Base-by-base conservation (phyloP, 2,888 invertebrate species). In the Tyria jacobaeae region DNA sequence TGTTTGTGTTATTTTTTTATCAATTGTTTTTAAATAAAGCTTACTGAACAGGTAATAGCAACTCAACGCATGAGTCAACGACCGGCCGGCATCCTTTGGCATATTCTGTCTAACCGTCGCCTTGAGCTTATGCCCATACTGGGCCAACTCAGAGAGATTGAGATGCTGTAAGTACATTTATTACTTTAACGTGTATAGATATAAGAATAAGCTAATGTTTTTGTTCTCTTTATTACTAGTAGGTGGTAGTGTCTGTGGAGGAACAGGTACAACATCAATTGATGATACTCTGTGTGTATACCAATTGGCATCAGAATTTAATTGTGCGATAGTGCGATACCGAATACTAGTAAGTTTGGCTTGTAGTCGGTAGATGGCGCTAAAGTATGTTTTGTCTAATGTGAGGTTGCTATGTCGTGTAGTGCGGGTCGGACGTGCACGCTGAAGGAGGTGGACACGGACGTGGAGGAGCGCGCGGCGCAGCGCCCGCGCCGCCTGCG, bases 51-150 rank as follows among this genome's bases (percentile, higher is more conserved):
- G 93, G 93, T 94, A 85, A 93, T 94, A 70, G 88, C 89, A 62
- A 93, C 93, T 1, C 91, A 92, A 64, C 92, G 93, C 47, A 89
- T 90, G 90, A 88, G 87, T 70, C 91, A 90, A 64, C 82, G 96
- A 73, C 97, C 98, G 2, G 84, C 87, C 41, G 97, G 97, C n/a
- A 95, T 98, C 44, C 94, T 96, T 80, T 98, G 98, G 98, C 95
- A 96, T 73, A 85, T 97, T 69, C 90, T 98, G 58, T 97, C 97
- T 35, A 94, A 95, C 76, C 95, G 97, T 56, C 96, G 96, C 67
- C 85, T 98, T 25, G 95, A 95, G 76, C 94, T 96, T 57, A 96
- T 97, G 92, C 97, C 97, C 9, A 95, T 97, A 57, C 91, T 98
- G 67, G 95, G 96, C 69, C 95, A 95, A 66, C 91, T 98, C 53